These are phyloP conservation scores for Hippasteria phrygiana DNA, from an alignment of 53 echinoderm and acorn worm species.

Conservation along the genomic window DNA sequence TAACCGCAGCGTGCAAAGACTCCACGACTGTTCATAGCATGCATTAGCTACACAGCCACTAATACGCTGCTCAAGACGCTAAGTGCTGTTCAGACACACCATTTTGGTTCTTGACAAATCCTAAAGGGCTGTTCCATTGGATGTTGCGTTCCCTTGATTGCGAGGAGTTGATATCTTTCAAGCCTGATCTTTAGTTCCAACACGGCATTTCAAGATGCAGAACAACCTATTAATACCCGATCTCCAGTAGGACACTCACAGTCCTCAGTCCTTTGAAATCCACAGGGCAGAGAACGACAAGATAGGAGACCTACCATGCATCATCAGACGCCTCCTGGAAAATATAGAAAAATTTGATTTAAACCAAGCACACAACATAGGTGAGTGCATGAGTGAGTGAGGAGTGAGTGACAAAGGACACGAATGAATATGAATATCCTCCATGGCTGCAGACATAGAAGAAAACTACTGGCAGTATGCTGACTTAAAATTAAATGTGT, in stretches of 20 bases:
- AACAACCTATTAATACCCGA: background rate
- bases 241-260: background rate
- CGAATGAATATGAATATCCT: too few relatives aligned
- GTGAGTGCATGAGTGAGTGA: too few relatives aligned
- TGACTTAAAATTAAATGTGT: too few relatives aligned
- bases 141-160: background rate
- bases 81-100: background rate
- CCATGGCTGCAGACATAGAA: too few relatives aligned
- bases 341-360: background rate
- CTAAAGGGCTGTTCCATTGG: too few relatives aligned
- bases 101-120: background rate
- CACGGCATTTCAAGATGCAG: background rate
- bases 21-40: background rate
- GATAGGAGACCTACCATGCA: slow-evolving; percentile 44
- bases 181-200: too few relatives aligned
- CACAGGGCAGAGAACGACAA: background rate
- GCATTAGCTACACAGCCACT: background rate
- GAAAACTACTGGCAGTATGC: too few relatives aligned
- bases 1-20: background rate
- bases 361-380: too few relatives aligned
- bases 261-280: background rate
- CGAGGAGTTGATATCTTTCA: too few relatives aligned
- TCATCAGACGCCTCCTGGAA: slow-evolving; percentile 66
- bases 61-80: too few relatives aligned
- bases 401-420: too few relatives aligned